Conservation (phyloP, 2,113 vertebrate genomes). For the Rhegmatorhina hoffmannsi region DNA sequence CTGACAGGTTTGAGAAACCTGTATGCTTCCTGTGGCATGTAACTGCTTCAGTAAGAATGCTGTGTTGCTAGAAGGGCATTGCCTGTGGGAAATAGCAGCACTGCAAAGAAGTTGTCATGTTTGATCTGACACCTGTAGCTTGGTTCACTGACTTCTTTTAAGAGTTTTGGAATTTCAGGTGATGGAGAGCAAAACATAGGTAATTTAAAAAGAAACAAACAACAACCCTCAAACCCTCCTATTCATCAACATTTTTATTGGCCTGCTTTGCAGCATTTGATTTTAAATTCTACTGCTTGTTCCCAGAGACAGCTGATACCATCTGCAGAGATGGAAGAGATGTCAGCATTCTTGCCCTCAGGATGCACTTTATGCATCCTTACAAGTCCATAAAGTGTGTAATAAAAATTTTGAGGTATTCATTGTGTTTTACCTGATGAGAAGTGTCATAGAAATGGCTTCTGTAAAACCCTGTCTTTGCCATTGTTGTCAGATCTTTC, state of each 20-base stretch:
- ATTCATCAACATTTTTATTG: neutral
- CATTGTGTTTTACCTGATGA: neutral
- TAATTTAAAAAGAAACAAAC: neutral
- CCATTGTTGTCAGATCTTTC: neutral
- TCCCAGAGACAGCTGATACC: neutral
- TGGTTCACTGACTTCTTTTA: neutral
- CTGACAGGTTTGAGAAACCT: neutral
- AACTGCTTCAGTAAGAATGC: neutral
- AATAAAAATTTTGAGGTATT: neutral
- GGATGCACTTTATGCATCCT: neutral
- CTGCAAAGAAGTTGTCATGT: neutral
- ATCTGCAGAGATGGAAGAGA: neutral
- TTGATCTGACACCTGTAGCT: neutral
- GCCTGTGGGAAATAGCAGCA: neutral
- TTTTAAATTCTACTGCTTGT: neutral
- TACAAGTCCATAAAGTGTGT: neutral
- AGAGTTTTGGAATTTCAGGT: neutral
- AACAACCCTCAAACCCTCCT: accelerated
- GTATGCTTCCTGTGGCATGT: neutral
- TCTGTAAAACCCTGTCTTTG: neutral
- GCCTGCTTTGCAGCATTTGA: neutral
- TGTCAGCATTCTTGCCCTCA: neutral
- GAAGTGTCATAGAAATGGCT: neutral
- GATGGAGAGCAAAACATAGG: neutral
- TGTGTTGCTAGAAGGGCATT: neutral